These are phyloP conservation scores for Parelbella ahira DNA, from an alignment of 2,888 invertebrate genomes.

Conservation along the genomic window DNA sequence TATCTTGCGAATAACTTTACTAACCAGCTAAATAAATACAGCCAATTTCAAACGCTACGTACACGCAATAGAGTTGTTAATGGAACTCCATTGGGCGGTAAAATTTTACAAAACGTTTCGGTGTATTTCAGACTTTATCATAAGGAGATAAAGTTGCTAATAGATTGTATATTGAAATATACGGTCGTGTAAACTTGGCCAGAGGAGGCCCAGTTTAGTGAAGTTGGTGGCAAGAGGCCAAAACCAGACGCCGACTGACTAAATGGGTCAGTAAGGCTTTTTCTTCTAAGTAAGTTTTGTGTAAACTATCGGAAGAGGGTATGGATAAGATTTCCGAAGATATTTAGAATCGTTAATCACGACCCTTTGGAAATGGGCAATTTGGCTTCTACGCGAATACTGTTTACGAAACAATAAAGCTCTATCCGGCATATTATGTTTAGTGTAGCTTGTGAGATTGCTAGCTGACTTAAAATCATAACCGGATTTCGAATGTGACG, in stretches of 20 bases:
- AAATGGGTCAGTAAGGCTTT: constrained; percentile 24
- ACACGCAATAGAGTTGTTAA: not conserved
- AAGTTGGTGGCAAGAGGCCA: constrained; percentile 24
- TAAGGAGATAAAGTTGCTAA: constrained; percentile 1
- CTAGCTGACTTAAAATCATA: too few relatives aligned
- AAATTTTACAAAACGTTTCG: not conserved
- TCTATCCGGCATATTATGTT: too few relatives aligned
- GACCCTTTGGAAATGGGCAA: too few relatives aligned
- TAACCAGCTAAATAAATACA: not conserved
- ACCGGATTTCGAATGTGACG: too few relatives aligned
- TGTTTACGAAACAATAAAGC: too few relatives aligned
- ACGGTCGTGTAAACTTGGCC: constrained; percentile 10
- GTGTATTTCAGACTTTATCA: not conserved
- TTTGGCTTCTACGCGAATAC: too few relatives aligned
- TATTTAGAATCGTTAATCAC: constrained; percentile 1
- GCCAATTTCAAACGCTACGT: constrained; percentile 1
- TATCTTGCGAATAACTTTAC: constrained; percentile 20
- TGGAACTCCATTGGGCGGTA: constrained; percentile 2
- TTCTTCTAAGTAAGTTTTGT: constrained; percentile 13
- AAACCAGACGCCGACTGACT: constrained; percentile 22
- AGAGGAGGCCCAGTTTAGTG: constrained; percentile 23
- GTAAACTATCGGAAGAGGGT: constrained; percentile 13
- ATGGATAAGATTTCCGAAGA: constrained; percentile 1
- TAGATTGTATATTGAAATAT: constrained; percentile 1
- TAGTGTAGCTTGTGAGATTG: too few relatives aligned